Evolutionary conservation across 2,113 vertebrate species (phyloP).

Genomic region (Rhinolophus ferrumequinum): DNA sequence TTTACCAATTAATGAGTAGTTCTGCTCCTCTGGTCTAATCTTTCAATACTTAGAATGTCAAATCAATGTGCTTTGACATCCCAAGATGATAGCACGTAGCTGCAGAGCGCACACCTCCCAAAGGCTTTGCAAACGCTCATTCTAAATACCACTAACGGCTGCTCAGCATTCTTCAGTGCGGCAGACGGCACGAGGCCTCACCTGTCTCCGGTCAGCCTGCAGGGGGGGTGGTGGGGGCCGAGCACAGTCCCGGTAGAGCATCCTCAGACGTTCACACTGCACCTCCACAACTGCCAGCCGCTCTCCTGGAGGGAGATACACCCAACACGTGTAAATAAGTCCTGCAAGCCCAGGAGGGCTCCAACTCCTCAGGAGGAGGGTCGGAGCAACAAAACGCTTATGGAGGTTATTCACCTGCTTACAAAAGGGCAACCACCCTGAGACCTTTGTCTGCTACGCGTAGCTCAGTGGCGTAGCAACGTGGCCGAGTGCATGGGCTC

Average conservation of each 20-base stretch:
- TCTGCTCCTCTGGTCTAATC: not conserved
- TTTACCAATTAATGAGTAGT: not conserved
- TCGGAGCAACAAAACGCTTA: not conserved
- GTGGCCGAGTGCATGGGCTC: not conserved
- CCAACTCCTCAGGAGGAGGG: not conserved
- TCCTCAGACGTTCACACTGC: slow-evolving; percentile 96
- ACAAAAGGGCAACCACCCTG: not conserved
- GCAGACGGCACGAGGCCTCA: slow-evolving; percentile 74
- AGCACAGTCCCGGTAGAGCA: slow-evolving; percentile 98
- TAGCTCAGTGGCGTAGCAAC: not conserved
- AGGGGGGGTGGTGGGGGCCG: slow-evolving; percentile 96
- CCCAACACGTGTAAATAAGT: not conserved
- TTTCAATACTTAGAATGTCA: not conserved
- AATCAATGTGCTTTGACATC: not conserved
- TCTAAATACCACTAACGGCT: fast-evolving
- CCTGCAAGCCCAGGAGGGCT: fast-evolving
- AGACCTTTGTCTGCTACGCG: not conserved
- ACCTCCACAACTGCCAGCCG: slow-evolving; percentile 95
- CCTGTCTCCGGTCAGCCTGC: slow-evolving; percentile 96
- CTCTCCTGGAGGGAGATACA: slow-evolving; percentile 88
- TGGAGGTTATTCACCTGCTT: not conserved
- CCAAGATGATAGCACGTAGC: not conserved
- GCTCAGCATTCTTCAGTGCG: too few relatives aligned
- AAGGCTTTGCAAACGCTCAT: not conserved
- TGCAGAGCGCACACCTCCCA: not conserved